Evolutionary conservation across 2,113 vertebrate species (phyloP).

Genomic region (Ellobius talpinus): DNA sequence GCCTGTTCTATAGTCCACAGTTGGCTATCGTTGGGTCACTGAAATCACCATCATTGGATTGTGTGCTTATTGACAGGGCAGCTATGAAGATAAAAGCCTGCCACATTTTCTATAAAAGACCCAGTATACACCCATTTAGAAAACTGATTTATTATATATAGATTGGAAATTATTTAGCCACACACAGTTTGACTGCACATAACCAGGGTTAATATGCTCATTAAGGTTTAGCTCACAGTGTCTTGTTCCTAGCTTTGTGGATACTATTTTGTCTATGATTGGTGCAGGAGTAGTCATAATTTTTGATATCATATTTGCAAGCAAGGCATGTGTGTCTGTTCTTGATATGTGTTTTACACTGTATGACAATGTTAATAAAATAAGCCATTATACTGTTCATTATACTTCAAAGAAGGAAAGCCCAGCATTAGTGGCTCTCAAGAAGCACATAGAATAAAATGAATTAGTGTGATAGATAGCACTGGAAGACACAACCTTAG

Average conservation of each 20-base stretch:
- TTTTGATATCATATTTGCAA: conserved; percentile 26
- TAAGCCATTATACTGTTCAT: conserved; percentile 35
- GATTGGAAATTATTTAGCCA: neutral
- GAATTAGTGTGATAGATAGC: conserved; percentile 5
- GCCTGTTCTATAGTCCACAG: accelerated
- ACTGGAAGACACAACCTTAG: neutral
- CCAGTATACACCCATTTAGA: neutral
- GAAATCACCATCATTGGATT: neutral
- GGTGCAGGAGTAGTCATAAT: neutral
- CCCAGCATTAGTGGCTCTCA: neutral
- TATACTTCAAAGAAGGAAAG: conserved; percentile 43
- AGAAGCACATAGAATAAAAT: neutral
- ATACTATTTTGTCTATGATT: neutral
- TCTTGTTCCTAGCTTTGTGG: neutral
- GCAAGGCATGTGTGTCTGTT: neutral
- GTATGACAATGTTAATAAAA: conserved; percentile 19
- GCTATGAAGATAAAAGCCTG: neutral
- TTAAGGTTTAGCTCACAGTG: neutral
- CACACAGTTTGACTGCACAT: neutral
- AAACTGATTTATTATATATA: neutral
- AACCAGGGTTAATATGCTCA: neutral
- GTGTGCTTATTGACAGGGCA: neutral
- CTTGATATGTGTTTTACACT: neutral
- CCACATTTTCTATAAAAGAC: neutral
- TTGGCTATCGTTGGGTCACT: neutral